Base-by-base conservation (phyloP, 1,140 invertebrate species). In the Yoshiicerus persimilis region DNA sequence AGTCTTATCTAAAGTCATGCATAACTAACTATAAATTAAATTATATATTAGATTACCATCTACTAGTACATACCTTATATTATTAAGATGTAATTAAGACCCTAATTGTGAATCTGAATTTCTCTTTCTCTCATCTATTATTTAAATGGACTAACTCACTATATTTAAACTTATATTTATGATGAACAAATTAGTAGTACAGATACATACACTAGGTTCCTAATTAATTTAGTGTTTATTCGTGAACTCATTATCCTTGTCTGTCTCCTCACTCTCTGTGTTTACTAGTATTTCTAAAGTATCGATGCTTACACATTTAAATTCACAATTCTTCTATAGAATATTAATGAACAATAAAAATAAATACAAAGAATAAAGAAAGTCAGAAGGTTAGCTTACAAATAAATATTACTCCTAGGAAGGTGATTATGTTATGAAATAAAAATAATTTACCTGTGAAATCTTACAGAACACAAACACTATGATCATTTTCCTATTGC, bases 391-490 rank as follows among this genome's bases (percentile, higher is more conserved):
- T 27, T 70, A 70, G 66, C 66, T 70, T 70, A 70, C 16, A 70
- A 30, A 30, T 70, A 32, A 70, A 27, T 70, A 70, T 30, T 80
- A 80, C 27, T 70, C 27, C 13, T 38, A 80, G 75, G 38, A 34
- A 80, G 75, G 75, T 38, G 75, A 80, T 80, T 80, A 38, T 80
- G 34, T 16, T 36, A 80, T 38, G 75, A 80, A 80, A 80, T 80
- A 80, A 80, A 75, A 36, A n/a, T 70, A 70, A 70, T n/a, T 36
- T 80, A 80, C 75, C 32, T 80, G 64, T 80, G 75, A 80, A 80
- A 80, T 80, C 75, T 80, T n/a, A 36, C 75, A 80, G 32, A 20
- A 80, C 75, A 80, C 75, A 80, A 38, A 80, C 30, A 80, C 75
- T 38, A n/a, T 66, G 30, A 80, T 36, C 75, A 80, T 36, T 38